Conservation (phyloP, 35 echinoderm and acorn worm genomes). For the Holothuria glaberrima region DNA sequence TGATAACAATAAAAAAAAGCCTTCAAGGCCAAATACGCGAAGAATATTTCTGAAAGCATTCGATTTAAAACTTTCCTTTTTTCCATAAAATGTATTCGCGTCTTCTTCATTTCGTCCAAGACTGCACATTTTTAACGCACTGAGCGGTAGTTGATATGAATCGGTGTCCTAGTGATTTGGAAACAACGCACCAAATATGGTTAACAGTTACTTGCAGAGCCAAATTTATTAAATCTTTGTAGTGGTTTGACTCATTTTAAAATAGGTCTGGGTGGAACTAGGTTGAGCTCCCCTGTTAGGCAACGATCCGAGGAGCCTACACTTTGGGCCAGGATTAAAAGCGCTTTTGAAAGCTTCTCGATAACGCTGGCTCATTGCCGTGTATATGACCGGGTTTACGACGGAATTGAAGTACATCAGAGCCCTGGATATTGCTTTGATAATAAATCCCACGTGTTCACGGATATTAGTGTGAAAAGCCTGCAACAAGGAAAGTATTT, state of each 20-base stretch:
- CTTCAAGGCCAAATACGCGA: too few relatives aligned
- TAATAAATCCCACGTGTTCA: background rate
- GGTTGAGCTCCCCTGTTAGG: constrained; percentile 31
- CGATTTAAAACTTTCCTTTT: too few relatives aligned
- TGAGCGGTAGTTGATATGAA: too few relatives aligned
- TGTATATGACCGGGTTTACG: constrained; percentile 89
- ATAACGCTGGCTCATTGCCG: constrained; percentile 75
- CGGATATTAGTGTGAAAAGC: background rate
- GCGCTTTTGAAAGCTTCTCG: constrained; percentile 76
- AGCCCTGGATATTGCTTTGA: constrained; percentile 2
- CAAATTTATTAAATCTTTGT: background rate
- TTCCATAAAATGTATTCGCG: too few relatives aligned
- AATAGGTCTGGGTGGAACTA: constrained; percentile 39
- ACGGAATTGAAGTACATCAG: constrained; percentile 79
- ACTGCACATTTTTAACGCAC: too few relatives aligned
- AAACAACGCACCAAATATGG: too few relatives aligned
- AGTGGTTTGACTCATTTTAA: constrained; percentile 59
- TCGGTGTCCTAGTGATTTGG: too few relatives aligned
- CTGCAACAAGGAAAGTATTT: constrained; percentile 51
- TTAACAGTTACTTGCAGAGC: background rate
- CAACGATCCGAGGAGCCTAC: constrained; percentile 28
- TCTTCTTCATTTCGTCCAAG: too few relatives aligned
- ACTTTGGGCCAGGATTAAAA: constrained; percentile 36
- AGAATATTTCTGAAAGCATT: too few relatives aligned
- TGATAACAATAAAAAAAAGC: too few relatives aligned